Evolutionary conservation across 2,113 vertebrate genomes (phyloP).

Genomic region (Cygnus buccinator): DNA sequence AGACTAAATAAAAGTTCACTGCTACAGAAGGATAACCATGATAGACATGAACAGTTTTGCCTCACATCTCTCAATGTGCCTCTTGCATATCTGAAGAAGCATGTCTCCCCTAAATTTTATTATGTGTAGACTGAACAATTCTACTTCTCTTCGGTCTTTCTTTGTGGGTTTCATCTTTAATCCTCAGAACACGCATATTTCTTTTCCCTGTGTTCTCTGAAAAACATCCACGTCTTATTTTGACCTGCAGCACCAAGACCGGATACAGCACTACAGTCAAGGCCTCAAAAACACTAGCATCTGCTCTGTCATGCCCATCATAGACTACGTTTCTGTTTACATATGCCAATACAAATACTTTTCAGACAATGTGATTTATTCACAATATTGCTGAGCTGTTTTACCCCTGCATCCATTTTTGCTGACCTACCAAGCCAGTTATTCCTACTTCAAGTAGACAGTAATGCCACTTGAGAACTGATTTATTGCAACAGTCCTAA

Average conservation of each 20-base stretch:
- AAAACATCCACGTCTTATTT: not conserved
- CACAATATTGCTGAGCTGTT: not conserved
- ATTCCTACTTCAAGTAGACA: conserved; percentile 29
- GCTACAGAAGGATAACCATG: not conserved
- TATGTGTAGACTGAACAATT: not conserved
- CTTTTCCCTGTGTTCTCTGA: not conserved
- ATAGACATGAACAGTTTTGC: not conserved
- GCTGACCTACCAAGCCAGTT: conserved; percentile 8
- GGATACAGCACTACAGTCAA: not conserved
- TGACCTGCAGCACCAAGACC: not conserved
- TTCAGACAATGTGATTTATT: not conserved
- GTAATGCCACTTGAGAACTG: conserved; percentile 11
- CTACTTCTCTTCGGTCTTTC: not conserved
- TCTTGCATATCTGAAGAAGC: not conserved
- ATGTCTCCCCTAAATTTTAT: not conserved
- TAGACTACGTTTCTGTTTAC: not conserved
- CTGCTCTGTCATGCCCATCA: not conserved
- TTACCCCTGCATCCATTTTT: not conserved
- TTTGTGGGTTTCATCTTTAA: not conserved
- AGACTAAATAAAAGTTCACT: not conserved
- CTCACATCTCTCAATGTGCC: not conserved
- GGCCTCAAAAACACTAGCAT: rapidly evolving
- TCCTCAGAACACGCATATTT: not conserved
- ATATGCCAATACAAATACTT: not conserved
- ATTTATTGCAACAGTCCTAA: not conserved